A percentile compares a stretch with the other conserved stretches of the same genome.
Evolutionary conservation across 1,140 invertebrate species (phyloP).

Genomic region (Lordiphosa mommai): DNA sequence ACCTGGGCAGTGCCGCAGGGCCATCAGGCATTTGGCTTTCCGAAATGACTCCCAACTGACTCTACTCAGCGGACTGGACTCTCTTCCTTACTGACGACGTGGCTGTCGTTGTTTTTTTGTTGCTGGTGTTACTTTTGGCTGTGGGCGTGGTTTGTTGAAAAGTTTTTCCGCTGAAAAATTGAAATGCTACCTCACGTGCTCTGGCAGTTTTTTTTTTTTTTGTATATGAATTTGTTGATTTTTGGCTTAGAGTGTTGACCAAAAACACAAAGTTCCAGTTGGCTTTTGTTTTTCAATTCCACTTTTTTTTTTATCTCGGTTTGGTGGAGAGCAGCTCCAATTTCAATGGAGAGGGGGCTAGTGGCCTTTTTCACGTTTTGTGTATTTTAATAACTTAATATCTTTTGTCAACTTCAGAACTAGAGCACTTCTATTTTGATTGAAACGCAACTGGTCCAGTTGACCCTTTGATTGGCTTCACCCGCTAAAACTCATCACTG

Average conservation of each 20-base stretch:
- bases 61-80: constrained; percentile 12
- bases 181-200: constrained; percentile 75
- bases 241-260: constrained; percentile 78
- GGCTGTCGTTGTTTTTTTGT: constrained; percentile 55
- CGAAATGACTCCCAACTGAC: constrained; percentile 56
- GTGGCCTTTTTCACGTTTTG: constrained; percentile 14
- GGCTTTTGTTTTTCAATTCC: constrained; percentile 74
- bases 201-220: constrained; percentile 53
- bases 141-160: constrained; percentile 21
- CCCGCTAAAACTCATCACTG: constrained; percentile 22
- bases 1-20: constrained; percentile 46
- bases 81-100: constrained; percentile 29
- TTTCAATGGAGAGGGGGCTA: constrained; percentile 35
- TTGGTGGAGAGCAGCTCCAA: constrained; percentile 20
- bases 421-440: constrained; percentile 59
- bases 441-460: constrained; percentile 56
- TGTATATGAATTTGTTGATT: constrained; percentile 64
- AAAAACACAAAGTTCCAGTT: constrained; percentile 72
- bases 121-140: constrained; percentile 17
- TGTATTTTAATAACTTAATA: constrained; percentile 73
- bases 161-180: constrained; percentile 72
- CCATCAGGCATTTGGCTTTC: constrained; percentile 24
- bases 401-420: constrained; percentile 50
- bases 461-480: constrained; percentile 34
- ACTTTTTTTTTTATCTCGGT: constrained; percentile 31